Percentiles rank a stretch among this genome's conserved stretches.
Conservation (phyloP, 2,888 invertebrate species). For the Dicranocentrus wangi region DNA sequence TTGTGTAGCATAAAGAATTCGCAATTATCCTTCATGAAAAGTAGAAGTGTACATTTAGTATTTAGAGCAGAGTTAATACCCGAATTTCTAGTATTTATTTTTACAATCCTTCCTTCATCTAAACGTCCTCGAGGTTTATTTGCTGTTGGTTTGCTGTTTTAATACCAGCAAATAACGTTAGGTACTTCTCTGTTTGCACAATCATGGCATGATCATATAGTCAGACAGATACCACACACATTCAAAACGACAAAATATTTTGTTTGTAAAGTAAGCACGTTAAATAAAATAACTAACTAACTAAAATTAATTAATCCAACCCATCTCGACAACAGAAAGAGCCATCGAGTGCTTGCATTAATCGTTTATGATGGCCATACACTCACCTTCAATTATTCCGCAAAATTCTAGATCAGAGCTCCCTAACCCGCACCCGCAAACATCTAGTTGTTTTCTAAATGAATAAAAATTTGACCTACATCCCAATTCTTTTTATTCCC, state of each 20-base stretch:
- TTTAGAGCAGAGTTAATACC: too few species aligned
- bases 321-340: background rate
- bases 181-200: too few species aligned
- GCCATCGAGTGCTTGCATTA: background rate
- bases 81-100: background rate
- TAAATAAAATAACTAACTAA: too few species aligned
- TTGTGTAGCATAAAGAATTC: too few species aligned
- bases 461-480: slow-evolving; percentile 24
- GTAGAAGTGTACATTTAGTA: too few species aligned
- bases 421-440: background rate
- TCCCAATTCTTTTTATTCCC: background rate
- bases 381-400: background rate
- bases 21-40: too few species aligned
- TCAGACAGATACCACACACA: background rate
- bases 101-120: background rate
- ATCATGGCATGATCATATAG: too few species aligned
- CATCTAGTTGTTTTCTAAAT: background rate
- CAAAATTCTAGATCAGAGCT: background rate
- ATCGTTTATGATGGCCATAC: background rate
- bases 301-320: background rate
- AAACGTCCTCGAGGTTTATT: background rate
- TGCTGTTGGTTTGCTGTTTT: background rate
- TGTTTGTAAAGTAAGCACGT: background rate
- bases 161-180: background rate
- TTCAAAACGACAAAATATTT: background rate